Evolutionary conservation across 1,140 invertebrate species (phyloP).

Genomic region (Cydia strobilella): DNA sequence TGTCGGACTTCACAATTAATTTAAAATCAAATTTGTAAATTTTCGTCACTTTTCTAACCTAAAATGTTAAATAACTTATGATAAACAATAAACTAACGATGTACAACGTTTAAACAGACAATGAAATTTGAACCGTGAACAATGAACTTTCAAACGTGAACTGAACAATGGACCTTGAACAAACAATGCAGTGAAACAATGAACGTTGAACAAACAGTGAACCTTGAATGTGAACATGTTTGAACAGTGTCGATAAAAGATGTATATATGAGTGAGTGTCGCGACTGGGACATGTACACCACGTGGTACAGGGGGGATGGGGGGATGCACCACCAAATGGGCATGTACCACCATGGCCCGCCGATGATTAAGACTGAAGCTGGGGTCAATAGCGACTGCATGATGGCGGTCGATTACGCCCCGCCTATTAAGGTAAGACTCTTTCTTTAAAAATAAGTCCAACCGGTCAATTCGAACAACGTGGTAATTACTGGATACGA

Average conservation of each 20-base stretch:
- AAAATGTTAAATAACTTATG: constrained; percentile 11
- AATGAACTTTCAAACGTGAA: constrained; percentile 5
- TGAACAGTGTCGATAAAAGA: constrained; percentile 46
- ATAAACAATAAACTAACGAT: background rate
- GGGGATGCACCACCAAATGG: constrained; percentile 78
- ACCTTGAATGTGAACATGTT: constrained; percentile 22
- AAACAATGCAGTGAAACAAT: background rate
- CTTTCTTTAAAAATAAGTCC: constrained; percentile 25
- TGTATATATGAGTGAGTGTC: constrained; percentile 73
- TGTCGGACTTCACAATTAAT: constrained; percentile 2
- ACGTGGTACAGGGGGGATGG: constrained; percentile 79
- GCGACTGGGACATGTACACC: constrained; percentile 77
- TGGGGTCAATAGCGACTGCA: constrained; percentile 78
- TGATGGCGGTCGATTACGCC: constrained; percentile 80
- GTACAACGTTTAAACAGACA: background rate
- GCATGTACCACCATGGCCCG: constrained; percentile 77
- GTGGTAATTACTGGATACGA: too few species aligned
- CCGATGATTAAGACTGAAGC: constrained; percentile 80
- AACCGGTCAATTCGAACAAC: too few species aligned
- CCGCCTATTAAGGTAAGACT: constrained; percentile 78
- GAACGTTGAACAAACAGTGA: background rate
- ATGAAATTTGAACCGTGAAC: background rate
- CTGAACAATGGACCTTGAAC: background rate
- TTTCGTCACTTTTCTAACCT: background rate
- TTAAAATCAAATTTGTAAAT: background rate